Percentiles rank a stretch among this genome's conserved stretches.
phyloP scores from a whole-genome alignment of 2,888 invertebrate genomes.

The Tuberolachnus salignus region DNA sequence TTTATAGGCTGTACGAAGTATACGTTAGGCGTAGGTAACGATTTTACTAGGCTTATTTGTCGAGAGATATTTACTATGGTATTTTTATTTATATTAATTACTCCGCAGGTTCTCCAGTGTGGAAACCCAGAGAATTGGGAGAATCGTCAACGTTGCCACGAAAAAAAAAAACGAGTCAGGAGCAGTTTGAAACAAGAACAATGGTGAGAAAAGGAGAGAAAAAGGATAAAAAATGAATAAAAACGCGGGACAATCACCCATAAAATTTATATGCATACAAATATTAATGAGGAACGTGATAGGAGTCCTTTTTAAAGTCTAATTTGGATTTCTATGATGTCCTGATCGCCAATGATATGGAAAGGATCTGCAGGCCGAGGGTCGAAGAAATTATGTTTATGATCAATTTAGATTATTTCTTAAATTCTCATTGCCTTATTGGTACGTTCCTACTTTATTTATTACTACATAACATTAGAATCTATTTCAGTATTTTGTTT shows the following conservation, averaged over 20 bases:
- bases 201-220: slow-evolving; percentile 59
- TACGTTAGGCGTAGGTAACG: slow-evolving; percentile 26
- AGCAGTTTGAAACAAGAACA: slow-evolving; percentile 59
- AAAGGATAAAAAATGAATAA: slow-evolving; percentile 56
- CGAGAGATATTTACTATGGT: slow-evolving; percentile 55
- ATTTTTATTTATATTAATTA: slow-evolving; percentile 56
- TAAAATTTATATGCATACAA: slow-evolving; percentile 24
- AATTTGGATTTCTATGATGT: slow-evolving; percentile 24
- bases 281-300: slow-evolving; percentile 17
- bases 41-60: slow-evolving; percentile 10
- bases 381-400: slow-evolving; percentile 48
- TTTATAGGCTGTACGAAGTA: slow-evolving; percentile 5
- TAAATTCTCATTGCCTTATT: slow-evolving; percentile 50
- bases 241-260: slow-evolving; percentile 45
- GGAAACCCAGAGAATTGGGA: slow-evolving; percentile 90
- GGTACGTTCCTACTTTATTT: slow-evolving; percentile 54
- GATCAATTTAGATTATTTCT: slow-evolving; percentile 51
- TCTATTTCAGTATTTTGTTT: slow-evolving; percentile 51
- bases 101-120: slow-evolving; percentile 91
- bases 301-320: slow-evolving; percentile 17
- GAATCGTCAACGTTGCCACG: slow-evolving; percentile 71
- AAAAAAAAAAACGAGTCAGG: slow-evolving; percentile 64
- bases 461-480: slow-evolving; percentile 40
- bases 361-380: slow-evolving; percentile 41
- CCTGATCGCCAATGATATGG: slow-evolving; percentile 33